Evolutionary conservation across 2,797 vertebrate genomes (phyloP), one percentile per base, ranked within the genome.

Genomic region (Vultur gryphus): DNA sequence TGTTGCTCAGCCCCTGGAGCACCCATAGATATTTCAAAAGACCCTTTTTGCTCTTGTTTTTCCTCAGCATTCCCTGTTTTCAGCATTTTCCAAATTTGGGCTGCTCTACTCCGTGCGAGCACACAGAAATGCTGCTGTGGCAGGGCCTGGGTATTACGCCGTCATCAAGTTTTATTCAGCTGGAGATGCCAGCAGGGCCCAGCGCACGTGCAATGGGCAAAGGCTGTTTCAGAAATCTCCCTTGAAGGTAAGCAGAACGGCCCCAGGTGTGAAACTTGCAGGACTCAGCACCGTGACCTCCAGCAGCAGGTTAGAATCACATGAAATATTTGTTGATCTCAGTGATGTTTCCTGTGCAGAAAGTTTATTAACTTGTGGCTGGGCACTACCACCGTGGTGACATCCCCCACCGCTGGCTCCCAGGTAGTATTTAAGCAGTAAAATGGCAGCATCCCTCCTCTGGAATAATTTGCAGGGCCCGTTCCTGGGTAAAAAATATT

Each of bases 141-240:
- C 96, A 2, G 80, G 97, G 1, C 98, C 98, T 0, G 99, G 98
- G 0, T 99, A 96, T 97, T 98, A 98, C 4, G 98, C 98, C 4
- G 16, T 99, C 52, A 24, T 99, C 65, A 99, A 98, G 97, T 99
- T 99, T 91, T 99, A 98, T 90, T 99, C 98, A 0, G 97, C 97
- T 2, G 84, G 81, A 33, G 98, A 98, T 54, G 99, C 99, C 5
- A 52, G 87, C 12, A 96, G 91, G 90, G 99, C 99, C 16, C 99
- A 98, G 35, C 87, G 9, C 0, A 66, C 62, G 0, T 99, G 98
- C 3, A 91, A 99, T 2, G 95, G 95, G 86, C 96, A 86, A 24
- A 65, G 59, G 5, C 97, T 99, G 61, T 98, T 99, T 51, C 98
- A 99, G 95, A 95, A 80, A 17, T 59, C 96, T 8, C 98, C 98